A percentile compares a stretch with the other conserved stretches of the same genome.
Evolutionary conservation across 2,888 invertebrate genomes (phyloP).

Genomic region (Drosophila acutilabella): DNA sequence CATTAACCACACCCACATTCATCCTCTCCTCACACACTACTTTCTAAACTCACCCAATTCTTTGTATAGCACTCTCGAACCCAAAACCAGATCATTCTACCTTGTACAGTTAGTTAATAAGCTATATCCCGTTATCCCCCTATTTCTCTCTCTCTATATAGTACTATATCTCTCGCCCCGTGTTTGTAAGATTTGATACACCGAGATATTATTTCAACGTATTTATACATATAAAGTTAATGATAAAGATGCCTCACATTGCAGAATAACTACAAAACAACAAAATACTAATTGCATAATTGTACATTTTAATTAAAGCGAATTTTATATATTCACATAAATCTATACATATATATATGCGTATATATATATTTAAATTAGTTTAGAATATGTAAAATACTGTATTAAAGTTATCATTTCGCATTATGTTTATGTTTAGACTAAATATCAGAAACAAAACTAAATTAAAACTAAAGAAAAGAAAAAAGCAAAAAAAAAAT

Average conservation of each 20-base stretch:
- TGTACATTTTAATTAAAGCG: conserved; percentile 68
- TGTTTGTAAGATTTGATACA: conserved; percentile 47
- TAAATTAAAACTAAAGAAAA: neutral
- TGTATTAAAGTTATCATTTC: conserved; percentile 71
- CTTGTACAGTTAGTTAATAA: conserved; percentile 73
- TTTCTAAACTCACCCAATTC: neutral
- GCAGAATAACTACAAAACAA: conserved; percentile 32
- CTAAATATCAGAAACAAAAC: conserved; percentile 53
- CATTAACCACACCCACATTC: neutral
- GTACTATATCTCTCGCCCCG: conserved; percentile 15
- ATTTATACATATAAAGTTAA: conserved; percentile 29
- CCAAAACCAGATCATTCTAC: conserved; percentile 16
- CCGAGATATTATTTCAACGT: conserved; percentile 60
- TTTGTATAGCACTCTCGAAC: conserved; percentile 44
- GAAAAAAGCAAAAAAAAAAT: conserved; percentile 14
- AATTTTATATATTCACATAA: conserved; percentile 47
- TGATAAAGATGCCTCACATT: conserved; percentile 37
- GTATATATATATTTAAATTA: conserved; percentile 28
- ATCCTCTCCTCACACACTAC: neutral
- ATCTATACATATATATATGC: conserved; percentile 24
- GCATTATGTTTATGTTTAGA: conserved; percentile 54
- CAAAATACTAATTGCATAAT: conserved; percentile 46
- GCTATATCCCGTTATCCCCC: conserved; percentile 4
- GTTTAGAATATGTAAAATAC: conserved; percentile 69
- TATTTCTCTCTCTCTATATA: conserved; percentile 8